Evolutionary conservation across 1,140 invertebrate genomes (phyloP), one percentile per base, ranked within the genome.

Genomic region (Ostrea denselamellosa): DNA sequence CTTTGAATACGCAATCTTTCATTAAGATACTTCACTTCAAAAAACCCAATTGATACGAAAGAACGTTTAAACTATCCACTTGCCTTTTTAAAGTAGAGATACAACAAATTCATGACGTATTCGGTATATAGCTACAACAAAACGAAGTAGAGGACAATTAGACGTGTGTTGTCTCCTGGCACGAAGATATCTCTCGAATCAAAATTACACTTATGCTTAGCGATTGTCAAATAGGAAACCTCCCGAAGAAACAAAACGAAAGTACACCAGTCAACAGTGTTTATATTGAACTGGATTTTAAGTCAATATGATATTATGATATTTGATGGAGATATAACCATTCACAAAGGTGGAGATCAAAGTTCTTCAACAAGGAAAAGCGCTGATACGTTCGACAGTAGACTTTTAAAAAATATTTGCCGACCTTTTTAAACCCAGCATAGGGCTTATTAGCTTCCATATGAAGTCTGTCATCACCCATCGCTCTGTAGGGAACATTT

Each of bases 31-130:
- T 62, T 62, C 65, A 68, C 68, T 77, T 77, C 25, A 77, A 77
- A 77, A 68, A 77, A 44, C 9, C 10, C 14, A 77, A 77, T 77
- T 25, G 25, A 62, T 62, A 77, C 68, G 68, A 77, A 77, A 77
- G 68, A 77, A 34, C 25, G 65, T 68, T 68, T 10, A 77, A 77
- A 77, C 25, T 77, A 77, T 28, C 8, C 25, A 28, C 25, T 77
- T 34, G 25, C 68, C 22, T 77, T 44, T 77, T 17, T 77, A 25
- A 25, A 77, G 68, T 77, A 77, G 25, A 77, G 28, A 28, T 19
- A 62, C 56, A 62, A 56, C 14, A 17, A 56, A 56, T 65, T 0
- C 17, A 65, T 3, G 10, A 9, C 25, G 8, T 5, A 71, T 10
- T 71, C n/a, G 22, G 25, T 25, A 77, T 77, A 14, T 25, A 28